Evolutionary conservation across 2,888 invertebrate species (phyloP), one percentile per base, ranked within the genome.

Genomic region (Hylaea fasciaria): DNA sequence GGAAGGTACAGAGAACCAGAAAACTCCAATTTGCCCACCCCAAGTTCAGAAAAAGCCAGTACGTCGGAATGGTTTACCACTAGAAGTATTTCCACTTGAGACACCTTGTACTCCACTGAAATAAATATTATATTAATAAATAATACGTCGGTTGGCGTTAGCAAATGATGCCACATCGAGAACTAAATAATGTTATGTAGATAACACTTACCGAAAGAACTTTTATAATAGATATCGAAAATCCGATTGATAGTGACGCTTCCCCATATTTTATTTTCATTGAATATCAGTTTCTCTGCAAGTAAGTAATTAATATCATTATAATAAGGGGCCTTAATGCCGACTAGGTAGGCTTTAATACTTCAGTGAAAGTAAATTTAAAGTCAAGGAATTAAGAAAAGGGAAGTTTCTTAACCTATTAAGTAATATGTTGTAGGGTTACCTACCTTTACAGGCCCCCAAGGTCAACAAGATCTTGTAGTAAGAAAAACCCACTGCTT

Each of bases 201-300:
- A n/a, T n/a, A n/a, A n/a, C n/a, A 79, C 85, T 82, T 73, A 90
- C 90, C 68, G 29, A 76, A 65, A 16, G 60, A 44, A 63, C 83
- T 80, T 67, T 73, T 80, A 64, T 83, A 91, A 66, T 82, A 83
- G 60, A 91, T 84, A 65, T 91, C 89, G 35, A 90, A 74, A 46
- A 91, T 74, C 58, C 89, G 76, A 58, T 89, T 86, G 28, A 83
- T 64, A 57, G 68, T 68, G 0, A 82, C 69, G 37, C 68, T 68
- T 1, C 75, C 76, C 87, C 87, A 91, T 50, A 85, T 67, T 73
- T 79, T 82, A 65, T 82, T 75, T 58, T 91, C 87, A 3, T 62
- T 59, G 61, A 69, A 90, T 39, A 91, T 44, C 28, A 74, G 39
- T 12, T 39, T 67, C 22, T 77, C 90, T 89, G 77, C 29, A 57